Base-by-base conservation (phyloP, 2,113 vertebrate species). In the Bujurquina vittata region DNA sequence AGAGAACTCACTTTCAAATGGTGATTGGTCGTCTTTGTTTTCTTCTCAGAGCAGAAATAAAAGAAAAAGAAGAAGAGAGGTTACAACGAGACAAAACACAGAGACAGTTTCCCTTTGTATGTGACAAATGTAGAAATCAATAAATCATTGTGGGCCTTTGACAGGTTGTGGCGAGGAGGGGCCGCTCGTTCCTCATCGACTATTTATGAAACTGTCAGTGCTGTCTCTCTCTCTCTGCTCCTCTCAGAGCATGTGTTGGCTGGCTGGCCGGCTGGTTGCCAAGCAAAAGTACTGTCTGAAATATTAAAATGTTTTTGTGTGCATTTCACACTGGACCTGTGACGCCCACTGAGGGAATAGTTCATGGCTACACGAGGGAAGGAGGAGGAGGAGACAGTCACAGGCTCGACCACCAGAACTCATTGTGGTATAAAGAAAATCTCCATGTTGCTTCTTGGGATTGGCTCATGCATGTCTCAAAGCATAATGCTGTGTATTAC, bases 81-180 rank as follows among this genome's bases (percentile, higher is more conserved):
- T 31, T 73, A 46, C 54, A 84, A 60, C 55, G 29, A 76, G 69
- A 61, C 49, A 76, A 59, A 23, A 86, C 76, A 80, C 59, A 56
- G 76, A 77, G 46, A 81, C 31, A 56, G 52, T 90, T 90, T 88
- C 84, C 79, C 67, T 88, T 93, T 95, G 93, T 91, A 87, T 94
- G 93, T 95, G 91, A 96, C 94, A 95, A 95, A 96, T 94, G 91
- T 93, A 95, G 89, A 94, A 94, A 95, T 95, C 94, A 95, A 96
- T 95, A 94, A 96, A 96, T 95, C 94, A 95, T 94, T 91, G 93
- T 63, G 83, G 76, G 87, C 89, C 82, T 92, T 91, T 94, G 92
- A 94, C 93, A 54, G 91, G 92, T 87, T 88, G 92, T 84, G 80
- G 89, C 58, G 82, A 88, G 89, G 91, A 59, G 91, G 87, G 89